A percentile compares a stretch with the other conserved stretches of the same genome.
These are phyloP conservation scores for Hafferia zeledoni DNA, from an alignment of 2,797 vertebrate genomes.

Conservation along the genomic window DNA sequence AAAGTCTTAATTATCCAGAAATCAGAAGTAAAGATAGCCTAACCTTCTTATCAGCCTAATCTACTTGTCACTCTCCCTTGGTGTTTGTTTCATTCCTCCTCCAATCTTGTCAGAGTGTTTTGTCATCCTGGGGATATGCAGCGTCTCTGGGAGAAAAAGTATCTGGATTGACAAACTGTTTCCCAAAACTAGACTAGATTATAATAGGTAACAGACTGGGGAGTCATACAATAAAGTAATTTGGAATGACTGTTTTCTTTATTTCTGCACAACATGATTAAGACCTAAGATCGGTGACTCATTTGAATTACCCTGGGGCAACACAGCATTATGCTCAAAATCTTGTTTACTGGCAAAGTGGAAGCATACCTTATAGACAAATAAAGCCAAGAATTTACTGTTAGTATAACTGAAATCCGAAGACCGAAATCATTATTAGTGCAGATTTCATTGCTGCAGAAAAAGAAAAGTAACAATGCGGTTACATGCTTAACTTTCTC, in stretches of 20 bases:
- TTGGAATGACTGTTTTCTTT: background rate
- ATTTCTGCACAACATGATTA: constrained; percentile 1
- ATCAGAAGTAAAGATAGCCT: background rate
- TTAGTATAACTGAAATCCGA: background rate
- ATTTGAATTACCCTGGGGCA: constrained; percentile 23
- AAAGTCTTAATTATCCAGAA: background rate
- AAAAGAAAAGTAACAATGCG: background rate
- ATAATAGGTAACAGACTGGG: constrained; percentile 21
- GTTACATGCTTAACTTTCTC: background rate
- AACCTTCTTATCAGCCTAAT: background rate
- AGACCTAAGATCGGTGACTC: background rate
- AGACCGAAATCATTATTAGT: background rate
- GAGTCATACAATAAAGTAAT: background rate
- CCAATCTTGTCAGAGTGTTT: background rate
- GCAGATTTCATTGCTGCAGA: background rate
- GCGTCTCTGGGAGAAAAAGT: background rate
- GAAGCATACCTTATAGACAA: background rate
- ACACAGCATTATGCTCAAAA: background rate
- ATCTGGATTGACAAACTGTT: background rate
- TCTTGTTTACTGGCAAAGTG: background rate
- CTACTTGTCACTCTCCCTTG: background rate
- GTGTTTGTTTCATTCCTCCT: background rate
- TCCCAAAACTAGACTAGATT: background rate
- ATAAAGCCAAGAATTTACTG: background rate
- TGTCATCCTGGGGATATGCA: background rate